Evolutionary conservation across 2,797 vertebrate genomes (phyloP).

Genomic region (Centropyge bicolor): DNA sequence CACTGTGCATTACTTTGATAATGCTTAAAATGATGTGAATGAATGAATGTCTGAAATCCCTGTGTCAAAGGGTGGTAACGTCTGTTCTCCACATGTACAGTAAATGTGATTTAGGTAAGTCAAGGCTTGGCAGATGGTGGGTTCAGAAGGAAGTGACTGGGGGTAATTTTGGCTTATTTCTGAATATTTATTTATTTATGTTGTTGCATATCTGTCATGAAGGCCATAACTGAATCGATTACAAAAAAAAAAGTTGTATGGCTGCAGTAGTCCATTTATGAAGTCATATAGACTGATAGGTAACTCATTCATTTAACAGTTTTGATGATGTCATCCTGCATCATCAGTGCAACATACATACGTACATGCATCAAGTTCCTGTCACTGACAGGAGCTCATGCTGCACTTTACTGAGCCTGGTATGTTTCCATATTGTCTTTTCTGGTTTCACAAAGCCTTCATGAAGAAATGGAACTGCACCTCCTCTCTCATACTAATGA

Average conservation of each 20-base stretch:
- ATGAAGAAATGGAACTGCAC: neutral
- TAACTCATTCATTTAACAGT: neutral
- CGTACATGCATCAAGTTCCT: no score
- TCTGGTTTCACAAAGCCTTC: neutral
- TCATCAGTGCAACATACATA: neutral
- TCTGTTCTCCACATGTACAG: no score
- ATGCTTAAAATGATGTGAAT: neutral
- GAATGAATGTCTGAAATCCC: neutral
- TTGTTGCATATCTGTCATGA: no score
- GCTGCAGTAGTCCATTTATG: neutral
- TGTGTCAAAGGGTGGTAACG: neutral
- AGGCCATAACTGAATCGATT: no score
- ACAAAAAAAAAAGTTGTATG: no score
- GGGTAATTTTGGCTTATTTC: no score
- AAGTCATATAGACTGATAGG: neutral
- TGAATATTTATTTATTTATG: no score
- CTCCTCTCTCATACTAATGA: neutral
- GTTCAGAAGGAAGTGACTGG: neutral
- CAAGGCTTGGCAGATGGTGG: neutral
- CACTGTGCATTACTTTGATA: neutral
- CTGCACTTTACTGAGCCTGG: neutral
- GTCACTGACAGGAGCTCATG: no score
- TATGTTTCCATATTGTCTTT: neutral
- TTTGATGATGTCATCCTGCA: slow-evolving; percentile 11
- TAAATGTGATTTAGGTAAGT: no score